These are phyloP conservation scores for Cepaea hortensis DNA, from an alignment of 2,888 invertebrate species.

Conservation along the genomic window DNA sequence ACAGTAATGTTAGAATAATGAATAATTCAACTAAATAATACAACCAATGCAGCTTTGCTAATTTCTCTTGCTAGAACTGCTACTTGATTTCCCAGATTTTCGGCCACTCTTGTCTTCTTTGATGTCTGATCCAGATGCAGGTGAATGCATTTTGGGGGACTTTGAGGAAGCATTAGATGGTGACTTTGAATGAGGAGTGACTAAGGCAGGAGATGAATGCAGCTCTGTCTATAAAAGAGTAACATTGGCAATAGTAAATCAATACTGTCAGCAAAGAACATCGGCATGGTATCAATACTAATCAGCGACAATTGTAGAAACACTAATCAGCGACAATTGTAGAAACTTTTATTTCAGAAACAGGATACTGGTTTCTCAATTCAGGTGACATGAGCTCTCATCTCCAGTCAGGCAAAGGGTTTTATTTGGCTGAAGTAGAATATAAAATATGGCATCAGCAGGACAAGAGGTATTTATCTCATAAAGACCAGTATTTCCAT, in stretches of 20 bases:
- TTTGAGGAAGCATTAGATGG: neutral
- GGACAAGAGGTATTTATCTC: too few relatives aligned
- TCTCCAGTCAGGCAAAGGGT: too few relatives aligned
- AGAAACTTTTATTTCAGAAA: too few relatives aligned
- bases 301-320: too few relatives aligned
- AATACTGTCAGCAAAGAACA: neutral
- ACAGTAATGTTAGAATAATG: neutral
- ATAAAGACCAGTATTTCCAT: too few relatives aligned
- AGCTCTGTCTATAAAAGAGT: slow-evolving; percentile 1
- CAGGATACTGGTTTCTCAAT: too few relatives aligned
- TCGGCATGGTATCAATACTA: too few relatives aligned
- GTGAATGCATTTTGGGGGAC: slow-evolving; percentile 6
- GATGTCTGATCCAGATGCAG: slow-evolving; percentile 15
- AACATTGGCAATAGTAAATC: neutral
- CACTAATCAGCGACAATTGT: too few relatives aligned
- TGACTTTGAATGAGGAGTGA: neutral
- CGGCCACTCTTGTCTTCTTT: slow-evolving; percentile 39
- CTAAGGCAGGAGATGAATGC: slow-evolving; percentile 4
- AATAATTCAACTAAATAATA: neutral
- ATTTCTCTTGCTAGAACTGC: slow-evolving; percentile 36
- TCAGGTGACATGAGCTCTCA: too few relatives aligned
- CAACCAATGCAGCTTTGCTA: neutral
- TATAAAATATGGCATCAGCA: too few relatives aligned
- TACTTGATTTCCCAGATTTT: slow-evolving; percentile 43
- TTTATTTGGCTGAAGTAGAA: too few relatives aligned